A percentile compares a stretch with the other conserved stretches of the same genome.
phyloP scores from a whole-genome alignment of 2,113 vertebrate species.

The Gymnarchus niloticus region DNA sequence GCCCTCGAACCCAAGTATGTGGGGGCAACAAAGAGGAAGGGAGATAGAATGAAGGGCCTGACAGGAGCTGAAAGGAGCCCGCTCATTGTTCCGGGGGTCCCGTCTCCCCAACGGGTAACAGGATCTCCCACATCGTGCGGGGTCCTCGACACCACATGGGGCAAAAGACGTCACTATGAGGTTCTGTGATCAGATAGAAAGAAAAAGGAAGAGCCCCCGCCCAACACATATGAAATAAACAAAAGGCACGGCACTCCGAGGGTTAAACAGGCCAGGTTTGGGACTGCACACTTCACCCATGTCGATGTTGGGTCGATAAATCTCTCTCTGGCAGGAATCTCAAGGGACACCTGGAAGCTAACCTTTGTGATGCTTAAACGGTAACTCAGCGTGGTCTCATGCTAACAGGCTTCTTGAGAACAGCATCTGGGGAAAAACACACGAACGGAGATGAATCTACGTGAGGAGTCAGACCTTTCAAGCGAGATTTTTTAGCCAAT shows the following conservation, averaged over 20 bases:
- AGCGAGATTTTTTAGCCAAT: background rate
- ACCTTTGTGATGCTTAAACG: background rate
- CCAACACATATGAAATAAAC: background rate
- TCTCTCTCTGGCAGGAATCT: background rate
- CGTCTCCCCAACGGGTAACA: constrained; percentile 58
- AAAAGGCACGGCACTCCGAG: background rate
- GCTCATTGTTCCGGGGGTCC: constrained; percentile 45
- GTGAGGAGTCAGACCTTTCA: background rate
- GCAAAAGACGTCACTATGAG: constrained; percentile 58
- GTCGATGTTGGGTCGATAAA: background rate
- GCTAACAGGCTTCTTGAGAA: background rate
- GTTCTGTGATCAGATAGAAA: constrained; percentile 44
- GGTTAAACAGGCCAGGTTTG: background rate
- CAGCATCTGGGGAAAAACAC: background rate
- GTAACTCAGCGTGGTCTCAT: background rate
- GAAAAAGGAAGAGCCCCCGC: constrained; percentile 22
- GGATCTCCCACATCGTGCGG: constrained; percentile 41
- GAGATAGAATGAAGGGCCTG: constrained; percentile 41
- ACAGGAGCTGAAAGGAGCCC: constrained; percentile 43
- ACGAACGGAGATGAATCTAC: background rate
- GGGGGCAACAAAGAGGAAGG: constrained; percentile 28
- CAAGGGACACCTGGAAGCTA: background rate
- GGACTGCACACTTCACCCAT: background rate
- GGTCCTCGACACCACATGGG: constrained; percentile 42
- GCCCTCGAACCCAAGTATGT: constrained; percentile 26